Conservation (phyloP, 2,888 invertebrate species). For the Tetramorium bicarinatum region DNA sequence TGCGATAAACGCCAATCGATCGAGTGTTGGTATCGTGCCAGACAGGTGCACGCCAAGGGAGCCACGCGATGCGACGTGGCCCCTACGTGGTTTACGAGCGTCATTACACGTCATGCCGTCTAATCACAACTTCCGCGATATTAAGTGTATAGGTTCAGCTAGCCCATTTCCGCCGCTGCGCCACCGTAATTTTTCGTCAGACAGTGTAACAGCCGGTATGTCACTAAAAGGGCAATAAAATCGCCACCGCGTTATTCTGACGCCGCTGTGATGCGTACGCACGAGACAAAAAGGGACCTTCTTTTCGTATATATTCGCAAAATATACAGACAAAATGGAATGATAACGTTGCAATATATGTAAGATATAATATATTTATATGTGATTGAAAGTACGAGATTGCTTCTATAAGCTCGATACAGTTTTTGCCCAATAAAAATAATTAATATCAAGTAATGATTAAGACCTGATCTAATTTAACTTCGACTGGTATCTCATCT, state of each 20-base stretch:
- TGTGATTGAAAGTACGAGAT: neutral
- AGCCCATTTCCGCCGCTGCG: constrained; percentile 57
- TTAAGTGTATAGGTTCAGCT: constrained; percentile 70
- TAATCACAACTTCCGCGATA: constrained; percentile 75
- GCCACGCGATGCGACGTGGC: constrained; percentile 43
- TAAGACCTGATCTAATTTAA: neutral
- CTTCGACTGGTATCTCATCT: neutral
- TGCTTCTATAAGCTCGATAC: constrained; percentile 4
- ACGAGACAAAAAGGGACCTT: constrained; percentile 44
- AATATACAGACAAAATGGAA: neutral
- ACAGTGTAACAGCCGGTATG: constrained; percentile 60
- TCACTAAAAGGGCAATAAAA: constrained; percentile 68
- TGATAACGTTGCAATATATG: constrained; percentile 1
- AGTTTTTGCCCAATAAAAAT: constrained; percentile 2
- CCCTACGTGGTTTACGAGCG: constrained; percentile 67
- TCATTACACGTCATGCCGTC: constrained; percentile 64
- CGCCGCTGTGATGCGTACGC: constrained; percentile 36
- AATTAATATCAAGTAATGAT: neutral
- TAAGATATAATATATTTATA: neutral
- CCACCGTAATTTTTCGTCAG: constrained; percentile 60
- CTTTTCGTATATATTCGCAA: constrained; percentile 10
- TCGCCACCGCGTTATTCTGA: constrained; percentile 56
- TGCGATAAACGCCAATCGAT: constrained; percentile 40
- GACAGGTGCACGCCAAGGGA: constrained; percentile 37
- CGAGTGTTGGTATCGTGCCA: constrained; percentile 14